Base-by-base conservation (phyloP, 2,888 invertebrate genomes). In the Dugesia japonica region DNA sequence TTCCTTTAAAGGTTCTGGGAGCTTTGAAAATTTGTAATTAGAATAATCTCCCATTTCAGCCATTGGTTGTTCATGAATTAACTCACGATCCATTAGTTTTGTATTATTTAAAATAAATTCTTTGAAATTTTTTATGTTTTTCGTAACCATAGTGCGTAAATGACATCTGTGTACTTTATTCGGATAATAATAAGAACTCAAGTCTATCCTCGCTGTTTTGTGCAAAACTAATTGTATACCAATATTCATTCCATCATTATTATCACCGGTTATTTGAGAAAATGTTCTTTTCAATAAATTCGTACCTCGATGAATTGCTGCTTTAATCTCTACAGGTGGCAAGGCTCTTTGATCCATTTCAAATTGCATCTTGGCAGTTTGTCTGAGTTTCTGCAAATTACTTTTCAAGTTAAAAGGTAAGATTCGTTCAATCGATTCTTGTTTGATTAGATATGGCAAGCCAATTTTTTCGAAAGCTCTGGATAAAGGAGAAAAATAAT, bases 41-140 rank as follows among this genome's bases (percentile, higher is more conserved):
- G 73, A n/a, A 31, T 77, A 77, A 28, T 77, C 74, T 1, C 77
- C 77, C 77, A 77, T 77, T 33, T 77, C 77, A 1, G 74, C 13
- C 72, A 77, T 77, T 26, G 77, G 77, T 31, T 77, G 77, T 7
- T 42, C 27, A 28, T 76, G 42, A 26, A 75, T 76, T 26, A 26
- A 28, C 9, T 72, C 23, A 0, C 74, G 42, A 20, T 73, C 74
- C 72, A 42, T 76, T 1, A 42, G 28, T 42, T 28, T 17, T 17
- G 31, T 33, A 77, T 56, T 33, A 15, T 77, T 28, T 9, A 75
- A 17, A 20, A 77, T 75, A 20, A 56, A 56, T 1, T 56, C 26
- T 7, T 56, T 20, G 9, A 76, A 74, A 76, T 77, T 77, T 20
- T 56, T 28, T 9, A 76, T 13, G 42, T 76, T 27, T 56, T 76